A percentile compares a stretch with the other conserved stretches of the same genome.
Conservation (phyloP, 92 coral and sea anemone genomes). For the Pocillopora grandis region DNA sequence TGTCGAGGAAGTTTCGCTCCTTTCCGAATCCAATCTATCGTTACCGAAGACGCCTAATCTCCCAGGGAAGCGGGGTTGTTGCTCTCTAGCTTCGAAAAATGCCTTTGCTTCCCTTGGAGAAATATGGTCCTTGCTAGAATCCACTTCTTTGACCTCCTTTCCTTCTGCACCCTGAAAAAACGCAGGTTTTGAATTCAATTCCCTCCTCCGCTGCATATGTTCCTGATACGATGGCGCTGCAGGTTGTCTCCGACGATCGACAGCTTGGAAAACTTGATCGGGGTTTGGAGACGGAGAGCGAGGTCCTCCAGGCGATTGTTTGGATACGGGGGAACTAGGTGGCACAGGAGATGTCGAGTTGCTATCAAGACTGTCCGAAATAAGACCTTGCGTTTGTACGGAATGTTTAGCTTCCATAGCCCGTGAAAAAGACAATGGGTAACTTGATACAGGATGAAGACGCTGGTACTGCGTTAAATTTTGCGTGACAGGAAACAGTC, state of each 20-base stretch:
- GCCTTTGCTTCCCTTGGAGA: conserved; percentile 40
- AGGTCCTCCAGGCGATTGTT: conserved; percentile 45
- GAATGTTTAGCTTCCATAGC: conserved; percentile 66
- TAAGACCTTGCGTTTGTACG: conserved; percentile 60
- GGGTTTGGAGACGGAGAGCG: conserved; percentile 90
- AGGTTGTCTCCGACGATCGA: conserved; percentile 96
- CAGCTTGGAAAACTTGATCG: conserved; percentile 93
- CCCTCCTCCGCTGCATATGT: conserved; percentile 90
- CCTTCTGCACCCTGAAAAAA: conserved; percentile 69
- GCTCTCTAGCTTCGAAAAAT: conserved; percentile 38
- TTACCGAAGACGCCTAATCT: conserved; percentile 18
- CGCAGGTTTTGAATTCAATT: conserved; percentile 63
- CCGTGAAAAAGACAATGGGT: conserved; percentile 63
- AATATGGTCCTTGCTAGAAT: conserved; percentile 34
- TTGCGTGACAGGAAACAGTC: conserved; percentile 70
- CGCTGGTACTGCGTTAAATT: conserved; percentile 75
- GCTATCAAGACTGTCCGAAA: conserved; percentile 63
- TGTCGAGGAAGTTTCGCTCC: conserved; percentile 66
- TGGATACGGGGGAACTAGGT: conserved; percentile 45
- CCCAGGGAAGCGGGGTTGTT: conserved; percentile 46
- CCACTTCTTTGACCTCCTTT: conserved; percentile 35
- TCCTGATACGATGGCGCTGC: conserved; percentile 99
- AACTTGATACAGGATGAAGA: conserved; percentile 59
- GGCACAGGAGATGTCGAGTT: conserved; percentile 55
- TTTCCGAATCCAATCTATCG: conserved; percentile 58